A percentile compares a stretch with the other conserved stretches of the same genome.
Evolutionary conservation across 2,113 vertebrate genomes (phyloP).

Genomic region (Tauraco erythrolophus): DNA sequence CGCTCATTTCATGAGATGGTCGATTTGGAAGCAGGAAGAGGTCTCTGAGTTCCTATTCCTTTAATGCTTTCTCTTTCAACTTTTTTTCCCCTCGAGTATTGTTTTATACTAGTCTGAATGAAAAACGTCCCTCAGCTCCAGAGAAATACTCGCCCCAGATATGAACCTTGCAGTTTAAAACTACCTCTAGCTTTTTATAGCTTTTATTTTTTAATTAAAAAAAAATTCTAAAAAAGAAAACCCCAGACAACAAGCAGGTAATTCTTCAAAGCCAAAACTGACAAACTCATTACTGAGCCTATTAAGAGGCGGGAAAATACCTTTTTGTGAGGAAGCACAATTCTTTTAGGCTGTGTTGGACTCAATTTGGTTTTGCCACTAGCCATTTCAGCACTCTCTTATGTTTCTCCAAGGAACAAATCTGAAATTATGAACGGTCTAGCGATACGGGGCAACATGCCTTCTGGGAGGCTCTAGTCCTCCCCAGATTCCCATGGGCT

Average conservation of each 20-base stretch:
- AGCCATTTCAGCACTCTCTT: background rate
- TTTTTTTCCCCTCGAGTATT: constrained; percentile 44
- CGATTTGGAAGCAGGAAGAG: constrained; percentile 60
- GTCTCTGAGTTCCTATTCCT: constrained; percentile 62
- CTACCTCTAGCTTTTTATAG: constrained; percentile 12
- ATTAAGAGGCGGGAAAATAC: constrained; percentile 1
- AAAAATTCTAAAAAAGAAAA: background rate
- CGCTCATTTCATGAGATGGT: constrained; percentile 50
- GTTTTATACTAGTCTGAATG: constrained; percentile 53
- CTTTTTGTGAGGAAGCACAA: background rate
- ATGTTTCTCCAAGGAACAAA: constrained; percentile 38
- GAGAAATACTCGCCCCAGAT: constrained; percentile 17
- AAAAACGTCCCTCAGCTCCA: constrained; percentile 5
- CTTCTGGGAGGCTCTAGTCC: constrained; percentile 34
- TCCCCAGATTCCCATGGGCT: constrained; percentile 23
- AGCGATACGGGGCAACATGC: background rate
- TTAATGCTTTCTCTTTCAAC: constrained; percentile 68
- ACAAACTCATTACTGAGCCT: background rate
- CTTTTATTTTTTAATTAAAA: constrained; percentile 37
- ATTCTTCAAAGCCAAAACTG: constrained; percentile 43
- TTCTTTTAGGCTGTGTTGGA: background rate
- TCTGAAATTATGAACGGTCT: constrained; percentile 5
- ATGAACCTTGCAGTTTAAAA: constrained; percentile 32
- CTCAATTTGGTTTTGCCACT: constrained; percentile 41
- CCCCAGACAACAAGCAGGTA: background rate